Conservation (phyloP, 2,113 vertebrate genomes). For the Formicarius rufipectus region DNA sequence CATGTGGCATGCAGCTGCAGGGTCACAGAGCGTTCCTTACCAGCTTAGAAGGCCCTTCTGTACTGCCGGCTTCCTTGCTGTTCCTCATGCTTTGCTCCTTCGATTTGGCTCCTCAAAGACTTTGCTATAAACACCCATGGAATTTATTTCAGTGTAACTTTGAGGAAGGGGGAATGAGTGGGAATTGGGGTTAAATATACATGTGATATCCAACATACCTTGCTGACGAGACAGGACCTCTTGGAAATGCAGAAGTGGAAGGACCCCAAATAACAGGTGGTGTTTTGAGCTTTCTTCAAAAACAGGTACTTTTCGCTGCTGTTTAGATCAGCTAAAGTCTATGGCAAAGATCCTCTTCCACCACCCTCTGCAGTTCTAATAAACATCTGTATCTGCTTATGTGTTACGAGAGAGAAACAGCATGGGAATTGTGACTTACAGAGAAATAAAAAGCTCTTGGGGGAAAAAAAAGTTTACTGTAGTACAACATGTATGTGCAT, state of each 20-base stretch:
- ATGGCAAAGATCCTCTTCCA: neutral
- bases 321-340: neutral
- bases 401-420: neutral
- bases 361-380: neutral
- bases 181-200: neutral
- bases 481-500: neutral
- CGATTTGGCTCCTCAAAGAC: neutral
- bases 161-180: neutral
- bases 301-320: neutral
- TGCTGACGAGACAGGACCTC: neutral
- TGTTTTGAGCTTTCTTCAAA: neutral
- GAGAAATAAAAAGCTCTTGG: neutral
- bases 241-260: neutral
- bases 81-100: neutral
- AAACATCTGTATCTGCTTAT: neutral
- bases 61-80: neutral
- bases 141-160: neutral
- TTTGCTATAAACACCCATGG: neutral
- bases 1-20: neutral
- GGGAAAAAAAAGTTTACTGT: neutral
- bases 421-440: neutral
- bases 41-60: rapidly evolving
- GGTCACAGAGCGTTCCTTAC: neutral
- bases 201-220: neutral
- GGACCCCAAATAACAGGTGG: neutral